These are phyloP conservation scores for Ramphastos sulfuratus DNA, from an alignment of 2,113 vertebrate genomes.

Conservation along the genomic window DNA sequence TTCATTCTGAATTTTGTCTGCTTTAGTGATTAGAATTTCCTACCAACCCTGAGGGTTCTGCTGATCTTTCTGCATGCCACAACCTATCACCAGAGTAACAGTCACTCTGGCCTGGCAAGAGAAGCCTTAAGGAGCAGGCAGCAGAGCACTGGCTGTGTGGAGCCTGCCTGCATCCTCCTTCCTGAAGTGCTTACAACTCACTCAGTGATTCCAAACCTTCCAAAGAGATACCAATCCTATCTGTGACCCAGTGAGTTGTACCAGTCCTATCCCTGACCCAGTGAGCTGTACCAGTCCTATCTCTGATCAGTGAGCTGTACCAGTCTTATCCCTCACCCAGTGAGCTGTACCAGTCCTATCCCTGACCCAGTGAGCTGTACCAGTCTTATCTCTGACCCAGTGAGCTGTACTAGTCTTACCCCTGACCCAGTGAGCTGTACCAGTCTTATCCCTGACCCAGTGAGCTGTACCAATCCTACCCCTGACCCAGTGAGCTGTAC, in stretches of 20 bases:
- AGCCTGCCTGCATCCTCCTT: not conserved
- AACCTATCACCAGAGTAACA: not conserved
- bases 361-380: too few relatives aligned
- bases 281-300: too few relatives aligned
- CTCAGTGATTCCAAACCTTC: not conserved
- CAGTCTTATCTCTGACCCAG: too few relatives aligned
- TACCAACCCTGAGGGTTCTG: not conserved
- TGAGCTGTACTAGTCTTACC: too few relatives aligned
- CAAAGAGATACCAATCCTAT: not conserved
- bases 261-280: not conserved
- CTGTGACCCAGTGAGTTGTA: not conserved
- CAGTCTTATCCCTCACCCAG: too few relatives aligned
- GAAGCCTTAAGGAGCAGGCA: not conserved
- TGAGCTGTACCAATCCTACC: too few relatives aligned
- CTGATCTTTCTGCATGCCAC: constrained; percentile 1
- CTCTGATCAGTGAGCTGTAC: too few relatives aligned
- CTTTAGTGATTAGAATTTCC: constrained; percentile 23
- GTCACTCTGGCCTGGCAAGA: accelerated
- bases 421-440: too few relatives aligned
- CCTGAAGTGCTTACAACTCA: not conserved
- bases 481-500: too few relatives aligned
- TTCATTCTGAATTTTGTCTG: constrained; percentile 35
- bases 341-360: too few relatives aligned
- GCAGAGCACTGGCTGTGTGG: not conserved
- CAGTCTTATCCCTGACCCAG: too few relatives aligned